Percentiles rank a stretch among this genome's conserved stretches.
Evolutionary conservation across 2,797 vertebrate species (phyloP).

Genomic region (Onychomys leucogaster): DNA sequence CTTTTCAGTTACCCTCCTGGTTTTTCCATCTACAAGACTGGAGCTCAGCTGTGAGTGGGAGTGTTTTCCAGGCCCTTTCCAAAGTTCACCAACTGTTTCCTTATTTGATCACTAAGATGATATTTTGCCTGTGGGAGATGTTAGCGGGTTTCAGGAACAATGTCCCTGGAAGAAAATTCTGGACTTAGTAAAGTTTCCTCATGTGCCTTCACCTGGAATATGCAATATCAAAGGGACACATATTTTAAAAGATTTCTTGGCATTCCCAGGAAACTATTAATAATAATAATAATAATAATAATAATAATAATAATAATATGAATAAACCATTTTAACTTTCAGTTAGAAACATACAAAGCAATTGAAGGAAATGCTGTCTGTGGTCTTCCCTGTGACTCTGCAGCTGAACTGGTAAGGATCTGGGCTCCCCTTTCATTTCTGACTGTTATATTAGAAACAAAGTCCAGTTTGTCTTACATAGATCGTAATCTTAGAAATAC

Average conservation of each 20-base stretch:
- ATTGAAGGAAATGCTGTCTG: neutral
- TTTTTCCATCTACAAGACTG: neutral
- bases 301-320: neutral
- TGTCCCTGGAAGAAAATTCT: conserved; percentile 10
- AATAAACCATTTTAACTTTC: neutral
- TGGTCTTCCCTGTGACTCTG: neutral
- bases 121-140: neutral
- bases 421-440: neutral
- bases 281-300: neutral
- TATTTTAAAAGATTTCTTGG: neutral
- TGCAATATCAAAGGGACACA: neutral
- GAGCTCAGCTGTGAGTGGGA: neutral
- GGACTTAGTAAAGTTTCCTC: conserved; percentile 16
- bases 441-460: conserved; percentile 52
- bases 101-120: neutral
- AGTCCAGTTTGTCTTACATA: conserved; percentile 70
- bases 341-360: neutral
- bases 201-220: neutral
- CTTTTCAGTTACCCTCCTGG: neutral
- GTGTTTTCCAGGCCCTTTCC: neutral
- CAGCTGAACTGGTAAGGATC: neutral
- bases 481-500: conserved; percentile 76
- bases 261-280: neutral
- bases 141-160: neutral
- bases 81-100: neutral